Evolutionary conservation across 2,888 invertebrate species (phyloP), one percentile per base, ranked within the genome.

Genomic region (Thecophora atra): DNA sequence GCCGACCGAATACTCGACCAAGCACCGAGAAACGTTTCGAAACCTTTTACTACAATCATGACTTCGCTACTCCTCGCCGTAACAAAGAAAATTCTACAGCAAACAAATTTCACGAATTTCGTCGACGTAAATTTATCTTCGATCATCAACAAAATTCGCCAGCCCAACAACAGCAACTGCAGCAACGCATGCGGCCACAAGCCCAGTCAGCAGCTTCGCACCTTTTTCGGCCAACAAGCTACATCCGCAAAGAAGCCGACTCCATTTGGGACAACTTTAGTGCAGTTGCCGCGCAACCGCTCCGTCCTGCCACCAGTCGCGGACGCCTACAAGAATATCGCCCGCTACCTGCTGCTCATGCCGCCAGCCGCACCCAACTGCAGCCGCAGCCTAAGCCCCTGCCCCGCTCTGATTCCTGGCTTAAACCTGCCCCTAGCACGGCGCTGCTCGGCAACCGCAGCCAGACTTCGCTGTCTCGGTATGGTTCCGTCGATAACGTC

Each of bases 11-110:
- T 3, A 30, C 26, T 1, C 68, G 65, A 68, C 3, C 11, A 71
- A 26, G 72, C 3, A 17, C 71, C 11, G 63, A 30, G 8, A 72
- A 76, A 42, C 69, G 69, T 28, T 81, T 80, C 42, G 77, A 80
- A 72, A 82, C 80, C 3, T 79, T 77, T 60, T 84, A 77, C 71
- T 78, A 78, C 26, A 84, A 83, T 70, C 75, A 77, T n/a, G 79
- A 79, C 68, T 83, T 83, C 76, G 28, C 77, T 74, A 70, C 74
- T 75, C 63, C 72, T 75, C 63, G 71, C 66, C 63, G 56, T 69
- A 65, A 67, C 71, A 74, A 71, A 64, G 74, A 72, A n/a, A 74
- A 73, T 63, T 15, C 70, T 58, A 0, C 58, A 67, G 37, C 64
- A 64, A 78, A 74, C 28, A 71, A 77, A 4, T 79, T 80, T 65